Evolutionary conservation across 2,888 invertebrate species (phyloP).

Genomic region (Drosophila vallismaia): DNA sequence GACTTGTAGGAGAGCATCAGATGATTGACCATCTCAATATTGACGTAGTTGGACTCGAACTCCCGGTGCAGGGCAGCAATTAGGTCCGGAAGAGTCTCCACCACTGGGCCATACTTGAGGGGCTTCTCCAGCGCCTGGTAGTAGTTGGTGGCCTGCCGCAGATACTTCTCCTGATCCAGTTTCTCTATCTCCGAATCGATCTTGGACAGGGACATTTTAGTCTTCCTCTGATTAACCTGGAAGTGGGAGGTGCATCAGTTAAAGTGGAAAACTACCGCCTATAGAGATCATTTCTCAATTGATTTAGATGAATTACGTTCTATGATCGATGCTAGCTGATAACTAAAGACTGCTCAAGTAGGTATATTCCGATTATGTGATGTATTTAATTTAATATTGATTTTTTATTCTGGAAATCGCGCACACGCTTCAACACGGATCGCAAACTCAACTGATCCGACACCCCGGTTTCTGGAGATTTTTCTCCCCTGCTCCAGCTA

Average conservation of each 20-base stretch:
- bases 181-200: slow-evolving; percentile 77
- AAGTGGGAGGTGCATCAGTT: slow-evolving; percentile 10
- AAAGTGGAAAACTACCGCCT: slow-evolving; percentile 52
- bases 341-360: slow-evolving; percentile 11
- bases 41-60: slow-evolving; percentile 92
- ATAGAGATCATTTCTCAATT: slow-evolving; percentile 52
- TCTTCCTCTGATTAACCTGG: slow-evolving; percentile 78
- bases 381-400: slow-evolving; percentile 14
- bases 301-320: slow-evolving; percentile 69
- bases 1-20: slow-evolving; percentile 92
- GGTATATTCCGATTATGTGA: slow-evolving; percentile 22
- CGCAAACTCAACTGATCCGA: slow-evolving; percentile 44
- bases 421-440: slow-evolving; percentile 40
- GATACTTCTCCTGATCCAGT: slow-evolving; percentile 80
- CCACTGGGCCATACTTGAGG: slow-evolving; percentile 81
- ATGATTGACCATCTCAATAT: slow-evolving; percentile 94
- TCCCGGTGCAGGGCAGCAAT: slow-evolving; percentile 89
- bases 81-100: slow-evolving; percentile 86
- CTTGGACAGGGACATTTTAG: slow-evolving; percentile 80
- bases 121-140: slow-evolving; percentile 83
- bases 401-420: slow-evolving; percentile 14
- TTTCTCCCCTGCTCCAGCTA: slow-evolving; percentile 30
- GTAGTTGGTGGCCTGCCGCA: slow-evolving; percentile 81
- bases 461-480: slow-evolving; percentile 36
- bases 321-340: slow-evolving; percentile 27